These are phyloP conservation scores for Pseudanteris insignis DNA, from an alignment of 2,888 invertebrate species.

Conservation along the genomic window DNA sequence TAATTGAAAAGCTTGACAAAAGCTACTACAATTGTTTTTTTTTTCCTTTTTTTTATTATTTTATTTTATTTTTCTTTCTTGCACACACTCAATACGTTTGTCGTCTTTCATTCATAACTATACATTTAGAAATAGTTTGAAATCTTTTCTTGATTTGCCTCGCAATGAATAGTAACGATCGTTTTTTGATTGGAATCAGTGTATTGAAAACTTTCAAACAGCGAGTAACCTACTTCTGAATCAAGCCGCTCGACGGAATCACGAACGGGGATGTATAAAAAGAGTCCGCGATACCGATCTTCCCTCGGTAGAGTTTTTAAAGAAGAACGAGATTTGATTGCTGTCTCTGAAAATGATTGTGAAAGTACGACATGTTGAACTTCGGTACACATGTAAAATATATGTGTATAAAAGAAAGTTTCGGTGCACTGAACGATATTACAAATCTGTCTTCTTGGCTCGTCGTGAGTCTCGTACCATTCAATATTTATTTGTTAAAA, in stretches of 20 bases:
- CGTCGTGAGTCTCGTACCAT: background rate
- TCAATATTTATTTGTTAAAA: background rate
- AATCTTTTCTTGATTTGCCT: conserved; percentile 37
- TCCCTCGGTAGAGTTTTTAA: too few relatives aligned
- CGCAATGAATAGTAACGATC: conserved; percentile 40
- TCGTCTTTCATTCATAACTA: conserved; percentile 26
- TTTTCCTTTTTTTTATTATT: too few relatives aligned
- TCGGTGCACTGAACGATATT: conserved; percentile 23
- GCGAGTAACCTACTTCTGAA: conserved; percentile 43
- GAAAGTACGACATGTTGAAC: too few relatives aligned
- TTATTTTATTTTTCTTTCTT: conserved; percentile 21
- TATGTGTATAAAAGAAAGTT: conserved; percentile 13
- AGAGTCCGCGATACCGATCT: too few relatives aligned
- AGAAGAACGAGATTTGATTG: too few relatives aligned
- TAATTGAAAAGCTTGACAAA: conserved; percentile 38
- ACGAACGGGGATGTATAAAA: conserved; percentile 28
- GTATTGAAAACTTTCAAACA: conserved; percentile 44
- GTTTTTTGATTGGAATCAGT: conserved; percentile 44
- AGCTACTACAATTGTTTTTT: too few relatives aligned
- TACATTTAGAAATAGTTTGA: conserved; percentile 37
- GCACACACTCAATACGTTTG: conserved; percentile 18
- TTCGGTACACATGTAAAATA: conserved; percentile 25
- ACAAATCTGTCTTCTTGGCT: conserved; percentile 19
- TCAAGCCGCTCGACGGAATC: conserved; percentile 34
- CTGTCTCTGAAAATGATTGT: too few relatives aligned